Conservation (phyloP, 2,797 vertebrate genomes). For the Dromococcyx pavoninus region DNA sequence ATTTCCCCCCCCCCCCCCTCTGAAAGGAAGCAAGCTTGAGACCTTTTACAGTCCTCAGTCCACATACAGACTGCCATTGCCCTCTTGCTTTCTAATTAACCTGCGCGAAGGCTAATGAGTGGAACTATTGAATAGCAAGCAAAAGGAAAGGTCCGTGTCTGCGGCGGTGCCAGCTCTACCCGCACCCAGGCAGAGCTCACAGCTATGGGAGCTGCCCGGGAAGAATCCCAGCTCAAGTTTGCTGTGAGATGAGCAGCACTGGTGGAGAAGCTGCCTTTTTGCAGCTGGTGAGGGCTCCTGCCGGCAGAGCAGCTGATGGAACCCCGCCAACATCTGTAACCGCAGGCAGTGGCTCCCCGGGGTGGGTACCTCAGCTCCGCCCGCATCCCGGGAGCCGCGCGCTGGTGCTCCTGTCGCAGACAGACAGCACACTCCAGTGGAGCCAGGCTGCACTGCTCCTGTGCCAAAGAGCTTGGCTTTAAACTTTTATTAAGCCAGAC, state of each 20-base stretch:
- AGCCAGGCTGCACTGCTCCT: background rate
- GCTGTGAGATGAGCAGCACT: background rate
- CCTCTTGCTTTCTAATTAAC: background rate
- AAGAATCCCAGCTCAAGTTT: background rate
- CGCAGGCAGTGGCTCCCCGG: no score
- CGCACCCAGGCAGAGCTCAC: no score
- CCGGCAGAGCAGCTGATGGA: no score
- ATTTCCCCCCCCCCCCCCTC: background rate
- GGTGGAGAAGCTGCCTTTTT: no score
- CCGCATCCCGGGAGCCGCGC: no score
- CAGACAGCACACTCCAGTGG: conserved; percentile 10
- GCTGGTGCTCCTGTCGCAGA: rapidly evolving
- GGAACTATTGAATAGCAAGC: background rate
- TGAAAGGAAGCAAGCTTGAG: background rate
- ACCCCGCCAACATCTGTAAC: no score
- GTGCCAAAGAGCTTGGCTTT: no score
- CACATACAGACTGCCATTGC: background rate
- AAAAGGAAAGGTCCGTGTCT: background rate
- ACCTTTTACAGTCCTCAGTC: background rate
- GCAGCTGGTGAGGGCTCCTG: no score
- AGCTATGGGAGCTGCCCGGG: no score
- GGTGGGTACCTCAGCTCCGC: background rate
- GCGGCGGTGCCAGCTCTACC: rapidly evolving
- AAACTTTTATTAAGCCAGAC: background rate
- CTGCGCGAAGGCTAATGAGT: background rate